Evolutionary conservation across 2,113 vertebrate genomes (phyloP), one percentile per base, ranked within the genome.

Genomic region (Lepus americanus): DNA sequence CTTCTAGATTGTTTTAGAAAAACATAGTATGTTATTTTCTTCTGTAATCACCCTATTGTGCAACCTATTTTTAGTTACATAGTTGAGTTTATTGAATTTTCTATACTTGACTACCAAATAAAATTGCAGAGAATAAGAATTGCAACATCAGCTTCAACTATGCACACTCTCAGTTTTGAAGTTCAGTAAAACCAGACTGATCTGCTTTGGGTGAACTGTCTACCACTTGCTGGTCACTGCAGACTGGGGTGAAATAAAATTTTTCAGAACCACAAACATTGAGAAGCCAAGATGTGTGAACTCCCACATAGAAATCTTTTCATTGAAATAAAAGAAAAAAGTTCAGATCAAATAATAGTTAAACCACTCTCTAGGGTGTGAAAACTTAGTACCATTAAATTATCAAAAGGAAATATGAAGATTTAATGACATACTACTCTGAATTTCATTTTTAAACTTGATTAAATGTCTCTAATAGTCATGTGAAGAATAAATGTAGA

Each of bases 341-440:
- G 1, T 31, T 80, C 31, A 69, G 36, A 63, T 55, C 0, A 93
- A 88, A 84, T 59, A 7, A 1, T 49, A 51, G 17, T 61, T 36
- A 79, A 78, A 36, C 2, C 12, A 63, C 69, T 82, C 3, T 63
- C 25, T 1, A 83, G 17, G 9, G 61, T 22, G 6, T 69, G 36
- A 93, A 87, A 67, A 63, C 27, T 64, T 72, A n/a, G 14, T 83
- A 29, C 61, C 9, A 92, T 82, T 66, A 76, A 94, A 80, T 86
- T 86, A 1, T 0, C 23, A 82, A 90, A 59, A 29, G 6, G 0
- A 95, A 82, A 55, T 55, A 80, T 0, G 84, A 89, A 27, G 39
- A 67, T 55, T 83, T 80, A 92, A 39, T 79, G 22, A 39, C 6
- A 79, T 31, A 76, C 84, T 93, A 63, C 51, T 39, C 36, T 59